These are phyloP conservation scores for human DNA, from an alignment of 2,113 vertebrate species.

Conservation along the genomic window DNA sequence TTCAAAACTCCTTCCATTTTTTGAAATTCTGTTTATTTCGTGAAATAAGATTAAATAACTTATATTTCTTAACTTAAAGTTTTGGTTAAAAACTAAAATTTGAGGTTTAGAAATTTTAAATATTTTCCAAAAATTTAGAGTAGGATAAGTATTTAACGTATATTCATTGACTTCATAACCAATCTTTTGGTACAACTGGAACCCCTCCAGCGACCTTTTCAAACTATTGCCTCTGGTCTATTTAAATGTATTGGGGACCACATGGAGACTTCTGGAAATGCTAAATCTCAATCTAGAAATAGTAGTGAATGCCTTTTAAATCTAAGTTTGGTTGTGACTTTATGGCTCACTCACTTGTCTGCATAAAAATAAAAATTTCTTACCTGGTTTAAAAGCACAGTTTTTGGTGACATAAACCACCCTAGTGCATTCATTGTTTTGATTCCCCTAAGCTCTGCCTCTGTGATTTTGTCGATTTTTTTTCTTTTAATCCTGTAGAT, in stretches of 20 bases:
- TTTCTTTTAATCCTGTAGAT: not conserved
- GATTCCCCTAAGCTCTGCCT: not conserved
- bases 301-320: not conserved
- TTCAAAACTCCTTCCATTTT: not conserved
- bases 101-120: not conserved
- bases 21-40: not conserved
- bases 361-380: not conserved
- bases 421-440: not conserved
- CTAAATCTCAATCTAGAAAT: not conserved
- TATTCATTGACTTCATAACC: not conserved
- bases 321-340: not conserved
- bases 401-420: not conserved
- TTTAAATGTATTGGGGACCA: not conserved
- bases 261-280: not conserved
- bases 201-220: not conserved
- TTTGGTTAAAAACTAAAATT: not conserved
- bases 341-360: not conserved
- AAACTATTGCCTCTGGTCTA: not conserved
- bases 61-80: not conserved
- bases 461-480: not conserved
- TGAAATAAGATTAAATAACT: not conserved
- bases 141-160: not conserved
- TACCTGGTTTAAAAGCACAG: not conserved
- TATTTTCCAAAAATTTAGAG: not conserved
- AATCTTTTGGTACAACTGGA: not conserved